Conservation (phyloP, 2,113 vertebrate genomes). For the Peromyscus leucopus region DNA sequence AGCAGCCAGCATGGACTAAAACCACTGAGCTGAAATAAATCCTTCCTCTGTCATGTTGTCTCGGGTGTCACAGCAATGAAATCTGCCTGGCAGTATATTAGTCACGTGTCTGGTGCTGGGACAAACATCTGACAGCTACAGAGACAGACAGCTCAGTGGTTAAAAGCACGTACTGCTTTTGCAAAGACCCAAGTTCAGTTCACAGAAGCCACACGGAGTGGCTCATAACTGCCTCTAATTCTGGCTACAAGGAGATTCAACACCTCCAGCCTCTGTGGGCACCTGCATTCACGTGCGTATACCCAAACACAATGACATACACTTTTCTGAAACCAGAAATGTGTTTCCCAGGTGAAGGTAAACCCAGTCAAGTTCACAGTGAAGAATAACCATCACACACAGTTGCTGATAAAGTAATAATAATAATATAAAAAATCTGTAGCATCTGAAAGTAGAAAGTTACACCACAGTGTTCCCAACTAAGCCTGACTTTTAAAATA, state of each 20-base stretch:
- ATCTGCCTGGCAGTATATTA: not conserved
- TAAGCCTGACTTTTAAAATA: slow-evolving; percentile 58
- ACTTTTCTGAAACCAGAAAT: not conserved
- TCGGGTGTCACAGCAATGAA: not conserved
- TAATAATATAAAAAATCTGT: not conserved
- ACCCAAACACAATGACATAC: too few species aligned
- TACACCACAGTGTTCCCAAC: not conserved
- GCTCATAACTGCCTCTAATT: not conserved
- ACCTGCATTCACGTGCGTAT: not conserved
- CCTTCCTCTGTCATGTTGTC: not conserved
- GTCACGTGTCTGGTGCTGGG: not conserved
- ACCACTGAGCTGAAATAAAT: not conserved
- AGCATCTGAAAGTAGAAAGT: slow-evolving; percentile 2
- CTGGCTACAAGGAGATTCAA: not conserved
- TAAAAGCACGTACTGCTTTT: not conserved
- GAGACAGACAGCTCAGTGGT: not conserved
- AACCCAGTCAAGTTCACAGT: not conserved
- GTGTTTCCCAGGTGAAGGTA: not conserved
- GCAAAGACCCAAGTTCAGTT: too few species aligned
- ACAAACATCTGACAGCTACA: not conserved
- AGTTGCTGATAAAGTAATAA: not conserved
- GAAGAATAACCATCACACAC: not conserved
- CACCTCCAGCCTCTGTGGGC: not conserved
- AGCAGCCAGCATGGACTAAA: not conserved
- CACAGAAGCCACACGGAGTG: not conserved